These are phyloP conservation scores for Toxotes jaculatrix DNA, from an alignment of 2,113 vertebrate genomes.

Conservation along the genomic window DNA sequence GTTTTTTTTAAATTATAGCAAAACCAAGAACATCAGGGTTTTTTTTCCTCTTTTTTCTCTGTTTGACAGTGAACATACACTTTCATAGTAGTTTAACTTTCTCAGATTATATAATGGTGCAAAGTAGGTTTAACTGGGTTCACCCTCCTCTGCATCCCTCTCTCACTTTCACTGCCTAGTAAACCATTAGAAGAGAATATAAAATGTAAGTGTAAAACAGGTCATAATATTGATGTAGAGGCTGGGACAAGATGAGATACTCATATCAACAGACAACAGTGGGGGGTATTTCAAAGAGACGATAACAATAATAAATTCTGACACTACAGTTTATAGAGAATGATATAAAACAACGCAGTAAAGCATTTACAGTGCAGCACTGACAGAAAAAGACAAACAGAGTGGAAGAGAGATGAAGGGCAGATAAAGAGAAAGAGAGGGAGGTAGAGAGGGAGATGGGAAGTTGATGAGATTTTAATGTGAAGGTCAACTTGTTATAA, in stretches of 20 bases:
- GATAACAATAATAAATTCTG: slow-evolving; percentile 20
- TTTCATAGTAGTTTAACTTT: background rate
- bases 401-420: slow-evolving; percentile 55
- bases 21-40: background rate
- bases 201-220: slow-evolving; percentile 8
- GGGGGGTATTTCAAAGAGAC: slow-evolving; percentile 15
- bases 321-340: slow-evolving; percentile 38
- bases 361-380: slow-evolving; percentile 47
- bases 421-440: slow-evolving; percentile 62
- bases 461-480: slow-evolving; percentile 83
- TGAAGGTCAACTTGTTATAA: slow-evolving; percentile 84
- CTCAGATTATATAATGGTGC: background rate
- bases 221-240: slow-evolving; percentile 23
- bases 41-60: background rate
- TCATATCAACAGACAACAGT: slow-evolving; percentile 10
- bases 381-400: slow-evolving; percentile 49
- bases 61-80: background rate
- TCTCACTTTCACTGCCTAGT: slow-evolving; percentile 11
- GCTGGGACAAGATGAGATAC: background rate
- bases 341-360: slow-evolving; percentile 32
- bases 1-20: background rate
- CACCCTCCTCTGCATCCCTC: background rate
- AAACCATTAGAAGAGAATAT: slow-evolving; percentile 1
- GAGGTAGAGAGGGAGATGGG: slow-evolving; percentile 52
- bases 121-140: background rate